Base-by-base conservation (phyloP, 35 echinoderm and acorn worm species). In the Strongylocentrotus purpuratus region DNA sequence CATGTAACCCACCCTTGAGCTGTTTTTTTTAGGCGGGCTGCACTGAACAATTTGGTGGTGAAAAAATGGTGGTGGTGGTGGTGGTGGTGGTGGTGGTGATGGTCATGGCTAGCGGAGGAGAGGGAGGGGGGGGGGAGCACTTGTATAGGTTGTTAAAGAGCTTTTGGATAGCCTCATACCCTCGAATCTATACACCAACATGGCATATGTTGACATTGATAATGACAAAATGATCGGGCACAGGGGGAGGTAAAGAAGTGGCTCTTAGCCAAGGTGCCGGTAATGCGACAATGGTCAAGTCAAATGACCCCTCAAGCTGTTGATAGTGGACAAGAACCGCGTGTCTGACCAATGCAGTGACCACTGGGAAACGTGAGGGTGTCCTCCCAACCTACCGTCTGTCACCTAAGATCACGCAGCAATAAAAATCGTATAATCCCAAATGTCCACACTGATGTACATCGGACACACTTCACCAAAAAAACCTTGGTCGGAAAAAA, bases 181-280 rank as follows among this genome's bases (percentile, higher is more conserved):
- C 65, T 28, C 65, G 7, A 78, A 78, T 28, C 65, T 78, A 2
- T 78, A 22, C 65, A 78, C 20, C 65, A n/a, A 78, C 6, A 28
- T 18, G 65, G 65, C 65, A 78, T 78, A 78, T 78, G 65, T 78
- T 78, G 65, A 78, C 65, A 22, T 78, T 78, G 65, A 78, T 78
- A 78, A 78, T 78, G 65, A 78, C 65, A 22, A 78, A 78, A 22
- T 78, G 65, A 78, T n/a, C 65, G 65, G 65, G 28, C 65, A 28
- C 65, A 78, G 65, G 65, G 65, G 65, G 25, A 28, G 65, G 18
- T n/a, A 4, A 22, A n/a, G 65, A 78, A 78, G 65, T 41, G 65
- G 65, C 65, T 78, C 65, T 78, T 28, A 78, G 25, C 65, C 20
- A 78, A 78, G 65, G 65, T 78, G 65, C 65, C 25, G 22, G 28